phyloP scores from a whole-genome alignment of 2,113 vertebrate species.

The Cryptoleucopteryx plumbea region DNA sequence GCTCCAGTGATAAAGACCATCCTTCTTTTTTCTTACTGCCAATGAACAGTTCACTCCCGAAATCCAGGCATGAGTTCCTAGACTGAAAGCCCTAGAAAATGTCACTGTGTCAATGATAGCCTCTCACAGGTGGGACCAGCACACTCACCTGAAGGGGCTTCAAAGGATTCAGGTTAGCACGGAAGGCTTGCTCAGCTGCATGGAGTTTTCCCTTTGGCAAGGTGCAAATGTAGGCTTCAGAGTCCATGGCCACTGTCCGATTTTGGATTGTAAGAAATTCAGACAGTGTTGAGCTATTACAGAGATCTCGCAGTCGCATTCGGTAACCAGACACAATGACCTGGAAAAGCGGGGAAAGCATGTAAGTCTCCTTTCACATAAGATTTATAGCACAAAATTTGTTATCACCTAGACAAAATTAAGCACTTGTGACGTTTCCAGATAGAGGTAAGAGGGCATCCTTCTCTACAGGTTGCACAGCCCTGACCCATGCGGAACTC shows the following conservation, averaged over 20 bases:
- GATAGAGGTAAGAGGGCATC: neutral
- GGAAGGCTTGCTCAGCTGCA: conserved; percentile 71
- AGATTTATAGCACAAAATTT: neutral
- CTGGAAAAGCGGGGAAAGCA: conserved; percentile 46
- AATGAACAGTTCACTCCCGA: neutral
- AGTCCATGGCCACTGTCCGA: neutral
- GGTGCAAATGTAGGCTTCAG: conserved; percentile 73
- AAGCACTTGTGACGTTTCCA: neutral
- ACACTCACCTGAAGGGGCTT: conserved; percentile 80
- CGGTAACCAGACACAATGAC: conserved; percentile 80
- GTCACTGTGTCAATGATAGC: neutral
- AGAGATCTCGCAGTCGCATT: conserved; percentile 79
- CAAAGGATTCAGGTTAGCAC: conserved; percentile 80
- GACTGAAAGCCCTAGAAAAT: neutral
- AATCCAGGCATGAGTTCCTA: neutral
- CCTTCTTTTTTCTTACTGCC: neutral
- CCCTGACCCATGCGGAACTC: neutral
- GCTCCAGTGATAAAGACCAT: neutral
- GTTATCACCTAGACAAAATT: neutral
- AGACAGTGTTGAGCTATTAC: conserved; percentile 68
- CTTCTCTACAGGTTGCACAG: neutral
- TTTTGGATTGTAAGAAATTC: conserved; percentile 78
- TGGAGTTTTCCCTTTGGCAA: conserved; percentile 71
- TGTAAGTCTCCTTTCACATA: neutral
- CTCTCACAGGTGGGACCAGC: neutral